Percentiles rank a stretch among this genome's conserved stretches.
Conservation (phyloP, 2,888 invertebrate species). For the Colostygia pectinataria region DNA sequence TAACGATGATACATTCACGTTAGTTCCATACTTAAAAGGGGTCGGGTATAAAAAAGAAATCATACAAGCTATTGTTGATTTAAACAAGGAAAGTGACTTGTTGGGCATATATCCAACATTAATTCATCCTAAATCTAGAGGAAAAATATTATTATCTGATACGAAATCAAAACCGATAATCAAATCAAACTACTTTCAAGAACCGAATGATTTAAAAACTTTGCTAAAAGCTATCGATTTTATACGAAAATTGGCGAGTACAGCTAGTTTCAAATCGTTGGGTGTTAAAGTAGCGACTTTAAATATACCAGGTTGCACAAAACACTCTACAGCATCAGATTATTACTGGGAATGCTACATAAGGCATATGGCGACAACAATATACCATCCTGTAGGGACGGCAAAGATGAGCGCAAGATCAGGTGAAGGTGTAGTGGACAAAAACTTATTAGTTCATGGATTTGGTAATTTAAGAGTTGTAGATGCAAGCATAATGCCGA, state of each 20-base stretch:
- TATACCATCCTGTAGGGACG: constrained; percentile 88
- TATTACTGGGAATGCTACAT: constrained; percentile 84
- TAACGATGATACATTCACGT: constrained; percentile 44
- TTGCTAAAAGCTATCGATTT: constrained; percentile 27
- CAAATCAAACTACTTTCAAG: constrained; percentile 22
- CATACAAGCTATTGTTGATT: constrained; percentile 40
- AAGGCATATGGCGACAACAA: constrained; percentile 74
- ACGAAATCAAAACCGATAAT: constrained; percentile 17
- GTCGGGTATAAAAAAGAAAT: constrained; percentile 29
- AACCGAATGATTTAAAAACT: constrained; percentile 25
- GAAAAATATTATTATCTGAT: constrained; percentile 73
- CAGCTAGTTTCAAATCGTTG: constrained; percentile 17
- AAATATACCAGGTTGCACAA: constrained; percentile 18
- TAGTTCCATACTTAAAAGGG: constrained; percentile 28
- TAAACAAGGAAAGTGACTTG: constrained; percentile 53
- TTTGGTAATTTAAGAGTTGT: constrained; percentile 76
- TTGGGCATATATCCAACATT: constrained; percentile 63
- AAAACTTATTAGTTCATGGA: constrained; percentile 77
- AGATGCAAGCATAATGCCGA: constrained; percentile 80
- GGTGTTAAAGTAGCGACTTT: constrained; percentile 15
- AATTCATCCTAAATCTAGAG: constrained; percentile 78
- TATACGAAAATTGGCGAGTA: constrained; percentile 11
- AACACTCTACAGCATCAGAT: constrained; percentile 51
- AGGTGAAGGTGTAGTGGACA: constrained; percentile 79
- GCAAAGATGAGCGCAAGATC: constrained; percentile 85